phyloP scores from a whole-genome alignment of 1,140 invertebrate genomes.

The Dermatophagoides farinae region DNA sequence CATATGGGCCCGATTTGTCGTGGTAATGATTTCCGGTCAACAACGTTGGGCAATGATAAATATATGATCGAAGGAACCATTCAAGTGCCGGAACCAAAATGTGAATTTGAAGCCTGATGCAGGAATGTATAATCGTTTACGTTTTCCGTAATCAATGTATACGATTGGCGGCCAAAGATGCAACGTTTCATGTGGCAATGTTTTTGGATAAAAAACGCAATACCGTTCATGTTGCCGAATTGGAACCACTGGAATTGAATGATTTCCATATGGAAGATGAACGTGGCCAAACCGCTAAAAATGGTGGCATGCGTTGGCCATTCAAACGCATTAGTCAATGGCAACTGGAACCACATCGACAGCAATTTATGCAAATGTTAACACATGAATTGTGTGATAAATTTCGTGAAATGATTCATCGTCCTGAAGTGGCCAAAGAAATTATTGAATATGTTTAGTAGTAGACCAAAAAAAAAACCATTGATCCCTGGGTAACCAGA shows the following conservation, averaged over 20 bases:
- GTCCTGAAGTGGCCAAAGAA: background rate
- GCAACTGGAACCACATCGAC: background rate
- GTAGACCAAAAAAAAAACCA: too few species aligned
- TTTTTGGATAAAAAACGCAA: background rate
- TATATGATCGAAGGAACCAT: background rate
- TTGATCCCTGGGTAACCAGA: too few species aligned
- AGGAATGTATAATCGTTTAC: background rate
- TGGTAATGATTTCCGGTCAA: background rate
- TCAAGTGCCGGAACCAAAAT: background rate
- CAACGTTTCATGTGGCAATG: background rate
- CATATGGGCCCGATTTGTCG: background rate
- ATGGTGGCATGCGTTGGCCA: background rate
- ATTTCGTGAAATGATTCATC: background rate
- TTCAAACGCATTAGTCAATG: background rate
- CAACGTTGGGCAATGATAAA: background rate
- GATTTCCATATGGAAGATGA: slow-evolving; percentile 1
- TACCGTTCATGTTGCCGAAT: background rate
- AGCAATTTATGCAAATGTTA: background rate
- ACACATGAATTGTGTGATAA: background rate
- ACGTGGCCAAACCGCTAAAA: background rate
- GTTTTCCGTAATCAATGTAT: background rate
- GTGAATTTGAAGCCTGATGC: background rate
- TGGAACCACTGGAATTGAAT: background rate
- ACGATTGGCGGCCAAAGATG: background rate
- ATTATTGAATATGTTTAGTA: background rate